Percentiles rank a stretch among this genome's conserved stretches.
These are phyloP conservation scores for Lobophora halterata DNA, from an alignment of 2,888 invertebrate genomes.

Conservation along the genomic window DNA sequence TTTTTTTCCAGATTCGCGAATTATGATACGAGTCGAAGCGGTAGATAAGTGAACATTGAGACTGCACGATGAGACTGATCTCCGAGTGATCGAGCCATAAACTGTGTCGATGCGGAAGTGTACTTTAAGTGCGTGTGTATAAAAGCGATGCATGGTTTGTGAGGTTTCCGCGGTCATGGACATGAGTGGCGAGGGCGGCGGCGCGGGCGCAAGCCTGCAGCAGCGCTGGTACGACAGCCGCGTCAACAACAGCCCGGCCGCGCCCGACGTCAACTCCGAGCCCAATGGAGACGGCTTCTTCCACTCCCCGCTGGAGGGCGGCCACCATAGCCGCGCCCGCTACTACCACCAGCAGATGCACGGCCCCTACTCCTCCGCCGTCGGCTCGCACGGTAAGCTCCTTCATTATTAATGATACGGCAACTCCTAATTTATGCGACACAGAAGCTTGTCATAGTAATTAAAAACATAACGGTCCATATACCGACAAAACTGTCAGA, in stretches of 20 bases:
- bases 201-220: constrained; percentile 68
- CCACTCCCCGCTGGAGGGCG: constrained; percentile 79
- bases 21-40: constrained; percentile 47
- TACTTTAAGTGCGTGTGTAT: constrained; percentile 72
- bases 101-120: constrained; percentile 65
- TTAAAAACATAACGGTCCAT: constrained; percentile 52
- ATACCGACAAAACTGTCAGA: constrained; percentile 56
- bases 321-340: constrained; percentile 76
- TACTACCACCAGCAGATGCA: constrained; percentile 82
- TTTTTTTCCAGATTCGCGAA: constrained; percentile 59
- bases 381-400: constrained; percentile 75
- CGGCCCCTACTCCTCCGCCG: constrained; percentile 77
- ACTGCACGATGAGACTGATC: constrained; percentile 47
- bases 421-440: constrained; percentile 33
- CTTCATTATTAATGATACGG: constrained; percentile 28
- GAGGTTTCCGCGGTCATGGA: constrained; percentile 74
- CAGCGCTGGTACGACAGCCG: constrained; percentile 80
- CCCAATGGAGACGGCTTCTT: constrained; percentile 78
- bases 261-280: constrained; percentile 72
- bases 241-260: constrained; percentile 77
- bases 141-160: constrained; percentile 80
- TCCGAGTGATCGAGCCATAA: constrained; percentile 42
- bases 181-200: constrained; percentile 75
- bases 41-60: constrained; percentile 33
- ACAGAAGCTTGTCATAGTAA: constrained; percentile 49